Percentiles rank a stretch among this genome's conserved stretches.
Conservation (phyloP, 2,113 vertebrate species). For the Syngnathus floridae region DNA sequence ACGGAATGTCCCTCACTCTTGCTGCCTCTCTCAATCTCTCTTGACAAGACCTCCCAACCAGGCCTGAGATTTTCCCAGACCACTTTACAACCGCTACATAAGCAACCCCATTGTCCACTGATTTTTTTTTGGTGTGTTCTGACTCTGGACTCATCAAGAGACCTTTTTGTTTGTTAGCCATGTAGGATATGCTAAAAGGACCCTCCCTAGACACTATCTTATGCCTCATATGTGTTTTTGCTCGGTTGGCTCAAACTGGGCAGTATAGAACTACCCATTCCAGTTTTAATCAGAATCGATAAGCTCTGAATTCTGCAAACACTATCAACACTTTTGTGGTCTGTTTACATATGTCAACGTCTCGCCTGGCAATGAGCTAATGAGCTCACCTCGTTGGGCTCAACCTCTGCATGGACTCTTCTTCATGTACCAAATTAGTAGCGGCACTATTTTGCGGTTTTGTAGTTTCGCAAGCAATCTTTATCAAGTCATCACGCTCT, state of each 20-base stretch:
- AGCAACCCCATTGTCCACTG: conserved; percentile 50
- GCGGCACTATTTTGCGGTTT: conserved; percentile 11
- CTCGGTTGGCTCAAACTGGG: not conserved
- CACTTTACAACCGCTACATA: conserved; percentile 54
- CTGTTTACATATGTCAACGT: not conserved
- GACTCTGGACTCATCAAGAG: conserved; percentile 37
- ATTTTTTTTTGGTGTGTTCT: conserved; percentile 23
- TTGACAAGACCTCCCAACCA: conserved; percentile 56
- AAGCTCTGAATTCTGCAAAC: not conserved
- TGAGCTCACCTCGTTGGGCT: not conserved
- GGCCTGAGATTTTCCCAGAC: conserved; percentile 62
- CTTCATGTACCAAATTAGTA: conserved; percentile 31
- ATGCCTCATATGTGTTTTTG: not conserved
- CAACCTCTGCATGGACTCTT: conserved; percentile 7
- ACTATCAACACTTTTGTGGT: not conserved
- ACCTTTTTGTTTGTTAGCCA: conserved; percentile 46
- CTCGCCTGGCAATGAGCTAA: not conserved
- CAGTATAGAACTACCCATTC: not conserved
- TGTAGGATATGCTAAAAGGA: conserved; percentile 27
- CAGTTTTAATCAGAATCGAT: not conserved
- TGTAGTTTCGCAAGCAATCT: conserved; percentile 42
- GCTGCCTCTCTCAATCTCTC: conserved; percentile 27
- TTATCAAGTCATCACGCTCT: conserved; percentile 28
- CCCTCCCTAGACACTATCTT: conserved; percentile 5
- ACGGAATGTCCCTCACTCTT: conserved; percentile 27